phyloP scores from a whole-genome alignment of 2,113 vertebrate genomes.

The Phyllopteryx taeniolatus region DNA sequence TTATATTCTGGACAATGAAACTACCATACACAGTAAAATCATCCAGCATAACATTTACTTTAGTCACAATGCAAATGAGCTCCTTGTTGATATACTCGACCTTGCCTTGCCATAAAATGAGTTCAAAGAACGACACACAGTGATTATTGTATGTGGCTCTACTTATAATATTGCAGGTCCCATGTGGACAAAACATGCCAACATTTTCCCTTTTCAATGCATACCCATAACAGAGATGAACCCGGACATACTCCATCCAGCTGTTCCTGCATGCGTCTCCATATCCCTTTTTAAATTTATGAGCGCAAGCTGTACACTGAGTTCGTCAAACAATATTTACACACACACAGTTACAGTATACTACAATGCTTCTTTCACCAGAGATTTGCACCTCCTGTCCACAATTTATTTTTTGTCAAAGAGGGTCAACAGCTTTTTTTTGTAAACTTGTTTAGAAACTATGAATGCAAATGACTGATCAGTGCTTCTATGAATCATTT shows the following conservation, averaged over 20 bases:
- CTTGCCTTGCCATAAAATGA: slow-evolving; percentile 9
- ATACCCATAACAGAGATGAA: slow-evolving; percentile 29
- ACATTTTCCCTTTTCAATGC: slow-evolving; percentile 42
- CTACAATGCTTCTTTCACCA: background rate
- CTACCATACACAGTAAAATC: slow-evolving; percentile 16
- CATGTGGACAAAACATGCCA: slow-evolving; percentile 46
- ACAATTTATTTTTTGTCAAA: background rate
- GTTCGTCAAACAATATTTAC: background rate
- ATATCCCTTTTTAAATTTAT: background rate
- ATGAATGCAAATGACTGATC: slow-evolving; percentile 11
- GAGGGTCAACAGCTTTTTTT: slow-evolving; percentile 12
- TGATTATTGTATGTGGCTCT: slow-evolving; percentile 34
- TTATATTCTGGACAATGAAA: slow-evolving; percentile 8
- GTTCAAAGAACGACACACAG: background rate
- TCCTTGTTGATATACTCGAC: slow-evolving; percentile 11
- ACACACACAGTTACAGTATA: background rate
- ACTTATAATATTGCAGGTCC: slow-evolving; percentile 16
- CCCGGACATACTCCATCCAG: slow-evolving; percentile 29
- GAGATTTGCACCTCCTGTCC: background rate
- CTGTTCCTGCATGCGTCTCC: slow-evolving; percentile 1
- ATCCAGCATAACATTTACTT: slow-evolving; percentile 32
- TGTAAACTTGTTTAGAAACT: background rate
- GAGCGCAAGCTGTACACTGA: background rate
- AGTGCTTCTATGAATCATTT: slow-evolving; percentile 25
- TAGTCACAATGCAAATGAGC: slow-evolving; percentile 7